A percentile compares a stretch with the other conserved stretches of the same genome.
phyloP scores from a whole-genome alignment of 2,888 invertebrate species.

The Prosapia bicincta region DNA sequence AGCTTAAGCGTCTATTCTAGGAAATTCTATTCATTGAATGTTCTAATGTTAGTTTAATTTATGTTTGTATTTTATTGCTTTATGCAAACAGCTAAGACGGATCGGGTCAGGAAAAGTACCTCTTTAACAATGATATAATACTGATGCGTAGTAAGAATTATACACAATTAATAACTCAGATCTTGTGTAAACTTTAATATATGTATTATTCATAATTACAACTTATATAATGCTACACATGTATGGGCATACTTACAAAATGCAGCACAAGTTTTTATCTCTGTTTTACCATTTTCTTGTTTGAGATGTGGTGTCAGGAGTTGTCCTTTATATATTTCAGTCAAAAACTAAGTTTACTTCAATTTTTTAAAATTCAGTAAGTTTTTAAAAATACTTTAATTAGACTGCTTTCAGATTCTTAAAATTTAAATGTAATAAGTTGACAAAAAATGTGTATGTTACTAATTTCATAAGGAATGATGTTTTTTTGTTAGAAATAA shows the following conservation, averaged over 20 bases:
- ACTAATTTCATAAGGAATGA: too few species aligned
- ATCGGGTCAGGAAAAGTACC: not conserved
- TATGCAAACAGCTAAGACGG: not conserved
- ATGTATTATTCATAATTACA: not conserved
- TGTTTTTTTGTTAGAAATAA: too few species aligned
- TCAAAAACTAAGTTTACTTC: too few species aligned
- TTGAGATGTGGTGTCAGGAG: too few species aligned
- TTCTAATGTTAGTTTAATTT: not conserved
- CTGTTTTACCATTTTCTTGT: too few species aligned
- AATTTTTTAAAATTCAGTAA: too few species aligned
- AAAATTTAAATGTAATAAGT: too few species aligned
- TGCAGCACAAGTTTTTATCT: too few species aligned
- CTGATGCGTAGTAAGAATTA: not conserved
- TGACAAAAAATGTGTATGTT: too few species aligned
- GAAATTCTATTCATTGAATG: not conserved
- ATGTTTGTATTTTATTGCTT: not conserved
- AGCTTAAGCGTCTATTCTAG: conserved; percentile 9
- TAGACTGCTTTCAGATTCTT: too few species aligned
- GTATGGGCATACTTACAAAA: not conserved
- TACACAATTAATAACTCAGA: not conserved
- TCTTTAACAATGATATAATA: not conserved
- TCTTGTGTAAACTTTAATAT: not conserved
- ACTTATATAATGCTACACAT: not conserved
- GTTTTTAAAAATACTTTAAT: too few species aligned
- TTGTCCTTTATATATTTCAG: too few species aligned